Evolutionary conservation across 2,888 invertebrate genomes (phyloP), one percentile per base, ranked within the genome.

Genomic region (Invenusta paracnida): DNA sequence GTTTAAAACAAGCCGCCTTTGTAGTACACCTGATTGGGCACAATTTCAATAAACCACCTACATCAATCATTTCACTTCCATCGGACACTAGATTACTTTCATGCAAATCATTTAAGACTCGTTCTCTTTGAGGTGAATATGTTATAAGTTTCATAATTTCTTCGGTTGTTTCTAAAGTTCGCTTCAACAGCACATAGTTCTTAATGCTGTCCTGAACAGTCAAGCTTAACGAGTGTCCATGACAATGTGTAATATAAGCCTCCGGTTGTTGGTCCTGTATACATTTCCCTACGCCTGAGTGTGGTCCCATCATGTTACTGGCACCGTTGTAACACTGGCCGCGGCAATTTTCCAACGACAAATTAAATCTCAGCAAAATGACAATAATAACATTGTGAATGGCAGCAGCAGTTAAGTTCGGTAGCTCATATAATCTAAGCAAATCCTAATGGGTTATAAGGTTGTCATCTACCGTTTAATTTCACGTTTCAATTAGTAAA

Each of bases 251-350:
- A 11, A 48, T 48, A 48, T 48, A 17, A 48, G 73, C 73, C 73
- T 23, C 23, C 25, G 73, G 73, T 73, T 73, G 73, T 73, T 73
- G 73, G 73, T 73, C 73, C 73, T 25, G 73, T 73, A 73, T 25
- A 73, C 25, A 23, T 73, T 73, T 73, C 73, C 73, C 25, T 73
- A 73, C 73, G 25, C 73, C 73, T 73, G 25, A 73, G 73, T 23
- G 23, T 73, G 73, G 27, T 73, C 73, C 73, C 73, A 73, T 73
- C 73, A 73, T 73, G 73, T 73, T 73, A 73, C 73, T 73, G 73
- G 73, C 73, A 73, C 73, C 48, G 48, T 48, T 17, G 48, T 48
- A 48, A 48, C 48, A 48, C 48, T 48, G 48, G 48, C 48, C 17
- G 48, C 17, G 48, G 48, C 48, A 48, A 48, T 48, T 48, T 48